Conservation (phyloP, 2,888 invertebrate species). For the Gastrophysa polygoni region DNA sequence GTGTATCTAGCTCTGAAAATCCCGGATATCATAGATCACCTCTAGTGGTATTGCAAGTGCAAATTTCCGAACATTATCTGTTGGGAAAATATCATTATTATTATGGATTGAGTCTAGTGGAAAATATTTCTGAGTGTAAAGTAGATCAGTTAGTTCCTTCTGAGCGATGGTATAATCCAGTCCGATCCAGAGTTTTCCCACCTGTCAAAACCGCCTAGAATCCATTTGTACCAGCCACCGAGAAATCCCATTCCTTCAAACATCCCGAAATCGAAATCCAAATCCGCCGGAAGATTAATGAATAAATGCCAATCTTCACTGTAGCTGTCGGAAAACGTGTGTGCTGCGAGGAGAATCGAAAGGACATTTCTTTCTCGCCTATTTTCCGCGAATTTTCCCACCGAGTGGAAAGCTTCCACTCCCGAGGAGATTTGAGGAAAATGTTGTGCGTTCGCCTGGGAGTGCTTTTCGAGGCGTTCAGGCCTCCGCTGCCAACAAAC, state of each 20-base stretch:
- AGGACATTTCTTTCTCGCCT: slow-evolving; percentile 6
- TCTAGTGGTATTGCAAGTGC: too few species aligned
- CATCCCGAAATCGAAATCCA: slow-evolving; percentile 20
- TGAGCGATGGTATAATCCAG: neutral
- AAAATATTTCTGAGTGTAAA: too few species aligned
- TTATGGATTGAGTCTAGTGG: too few species aligned
- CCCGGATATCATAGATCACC: too few species aligned
- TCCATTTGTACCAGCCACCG: slow-evolving; percentile 23
- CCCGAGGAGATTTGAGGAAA: neutral
- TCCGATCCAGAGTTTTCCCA: neutral
- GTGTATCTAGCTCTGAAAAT: too few species aligned
- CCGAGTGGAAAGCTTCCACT: neutral
- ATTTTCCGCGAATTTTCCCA: slow-evolving; percentile 9
- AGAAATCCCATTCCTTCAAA: slow-evolving; percentile 18
- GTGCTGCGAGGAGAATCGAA: slow-evolving; percentile 14
- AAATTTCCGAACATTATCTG: too few species aligned
- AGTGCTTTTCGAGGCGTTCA: neutral
- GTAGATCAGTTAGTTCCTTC: too few species aligned
- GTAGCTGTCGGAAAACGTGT: neutral
- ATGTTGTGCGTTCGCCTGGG: neutral
- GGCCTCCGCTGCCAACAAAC: neutral
- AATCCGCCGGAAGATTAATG: slow-evolving; percentile 30
- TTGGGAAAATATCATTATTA: too few species aligned
- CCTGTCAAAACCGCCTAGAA: slow-evolving; percentile 15
- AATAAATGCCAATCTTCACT: slow-evolving; percentile 2